Base-by-base conservation (phyloP, 1,140 invertebrate species). In the Scaptodrosophila lebanonensis region DNA sequence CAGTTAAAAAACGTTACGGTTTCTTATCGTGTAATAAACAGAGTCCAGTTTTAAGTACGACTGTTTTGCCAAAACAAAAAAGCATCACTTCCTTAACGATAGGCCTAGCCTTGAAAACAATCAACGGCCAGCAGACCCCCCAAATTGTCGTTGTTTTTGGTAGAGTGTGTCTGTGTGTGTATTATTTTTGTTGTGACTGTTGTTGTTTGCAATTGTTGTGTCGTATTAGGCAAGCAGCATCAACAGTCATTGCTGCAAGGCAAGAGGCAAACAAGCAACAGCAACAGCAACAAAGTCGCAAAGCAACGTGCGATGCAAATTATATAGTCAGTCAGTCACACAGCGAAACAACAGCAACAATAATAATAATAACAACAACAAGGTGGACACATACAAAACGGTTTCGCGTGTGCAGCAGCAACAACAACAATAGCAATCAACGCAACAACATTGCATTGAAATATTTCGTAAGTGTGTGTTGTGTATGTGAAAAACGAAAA, bases 221-320 rank as follows among this genome's bases (percentile, higher is more conserved):
- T 57, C 40, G 60, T 63, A 63, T 63, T 63, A 64, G 64, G 59
- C 64, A 66, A 58, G 39, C 64, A 63, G 65, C 67, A 77, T 32
- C 62, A 66, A 51, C 49, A n/a, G n/a, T n/a, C n/a, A n/a, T n/a
- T n/a, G n/a, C 11, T n/a, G n/a, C 11, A 11, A 36, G 33, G 15
- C 15, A 11, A 36, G 11, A 36, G 15, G 15, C 33, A 11, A 25
- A 25, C 3, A 25, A 25, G 8, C 8, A 35, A 61, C 63, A 66
- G 60, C 59, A 64, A 32, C 54, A 61, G 48, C 62, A 39, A 47
- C 62, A 61, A 61, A 65, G 62, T 50, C 65, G 50, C 32, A 30
- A 49, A 56, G 30, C 59, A 67, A 82, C 73, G 69, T 69, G 77
- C 76, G 76, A 83, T 83, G 75, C 71, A 83, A 82, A 83, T 82